phyloP scores from a whole-genome alignment of 2,113 vertebrate genomes.

The Tichodroma muraria region DNA sequence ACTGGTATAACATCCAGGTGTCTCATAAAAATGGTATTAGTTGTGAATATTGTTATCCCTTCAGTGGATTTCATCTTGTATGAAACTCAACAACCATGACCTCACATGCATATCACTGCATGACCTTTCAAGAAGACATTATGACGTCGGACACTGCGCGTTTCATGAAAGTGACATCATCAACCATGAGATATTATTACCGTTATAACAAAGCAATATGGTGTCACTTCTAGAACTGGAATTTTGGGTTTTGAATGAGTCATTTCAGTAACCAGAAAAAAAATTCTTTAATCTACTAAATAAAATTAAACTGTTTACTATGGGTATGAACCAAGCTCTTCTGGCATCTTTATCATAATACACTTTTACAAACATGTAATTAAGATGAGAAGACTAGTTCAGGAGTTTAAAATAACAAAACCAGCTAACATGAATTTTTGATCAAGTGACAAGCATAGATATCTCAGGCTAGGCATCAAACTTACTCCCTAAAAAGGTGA shows the following conservation, averaged over 20 bases:
- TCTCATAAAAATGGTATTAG: background rate
- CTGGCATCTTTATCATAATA: background rate
- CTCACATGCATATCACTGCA: background rate
- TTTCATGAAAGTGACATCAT: background rate
- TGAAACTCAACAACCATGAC: background rate
- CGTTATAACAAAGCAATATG: background rate
- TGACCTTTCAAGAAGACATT: background rate
- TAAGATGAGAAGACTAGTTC: background rate
- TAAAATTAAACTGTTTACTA: background rate
- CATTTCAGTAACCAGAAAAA: background rate
- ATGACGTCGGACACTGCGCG: background rate
- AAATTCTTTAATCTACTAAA: background rate
- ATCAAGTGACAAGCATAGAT: background rate
- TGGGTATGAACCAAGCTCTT: background rate
- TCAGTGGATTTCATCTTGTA: background rate
- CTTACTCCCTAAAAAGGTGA: background rate
- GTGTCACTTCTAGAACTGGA: background rate
- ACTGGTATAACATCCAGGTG: background rate
- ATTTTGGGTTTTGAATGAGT: background rate
- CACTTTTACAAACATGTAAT: background rate
- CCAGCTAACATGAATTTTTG: background rate
- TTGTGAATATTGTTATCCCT: background rate
- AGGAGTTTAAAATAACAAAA: background rate
- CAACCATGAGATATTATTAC: background rate
- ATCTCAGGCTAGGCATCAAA: background rate